phyloP scores from a whole-genome alignment of 2,888 invertebrate species.

The Drosophila hamatofila region DNA sequence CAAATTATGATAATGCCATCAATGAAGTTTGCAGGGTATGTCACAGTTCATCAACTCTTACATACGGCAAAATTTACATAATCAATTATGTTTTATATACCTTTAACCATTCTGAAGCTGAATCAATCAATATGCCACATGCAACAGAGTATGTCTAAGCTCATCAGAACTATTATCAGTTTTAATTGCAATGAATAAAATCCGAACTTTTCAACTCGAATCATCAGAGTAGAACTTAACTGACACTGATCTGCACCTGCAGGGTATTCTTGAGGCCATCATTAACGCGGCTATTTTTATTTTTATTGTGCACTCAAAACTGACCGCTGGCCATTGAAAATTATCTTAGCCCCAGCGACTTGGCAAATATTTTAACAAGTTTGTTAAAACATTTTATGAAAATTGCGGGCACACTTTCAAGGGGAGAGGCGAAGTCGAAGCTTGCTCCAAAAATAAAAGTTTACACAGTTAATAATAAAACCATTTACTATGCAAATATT shows the following conservation, averaged over 20 bases:
- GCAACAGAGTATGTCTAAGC: conserved; percentile 8
- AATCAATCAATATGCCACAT: neutral
- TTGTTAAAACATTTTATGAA: conserved; percentile 73
- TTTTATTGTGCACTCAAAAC: conserved; percentile 39
- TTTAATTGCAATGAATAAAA: neutral
- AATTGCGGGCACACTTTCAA: conserved; percentile 53
- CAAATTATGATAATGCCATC: no score
- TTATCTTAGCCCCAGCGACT: conserved; percentile 46
- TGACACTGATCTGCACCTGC: neutral
- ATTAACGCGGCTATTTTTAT: neutral
- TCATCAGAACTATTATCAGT: neutral
- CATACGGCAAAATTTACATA: neutral
- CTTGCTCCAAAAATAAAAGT: conserved; percentile 56
- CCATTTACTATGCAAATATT: conserved; percentile 80
- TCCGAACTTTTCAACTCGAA: neutral
- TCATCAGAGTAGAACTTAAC: neutral
- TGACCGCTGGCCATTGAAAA: conserved; percentile 44
- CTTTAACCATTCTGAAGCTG: neutral
- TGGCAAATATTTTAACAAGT: conserved; percentile 76
- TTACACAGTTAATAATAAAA: conserved; percentile 78
- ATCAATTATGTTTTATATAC: neutral
- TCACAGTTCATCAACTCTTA: neutral
- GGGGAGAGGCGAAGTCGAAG: neutral
- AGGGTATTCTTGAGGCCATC: conserved; percentile 18
- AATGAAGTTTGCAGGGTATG: neutral